Conservation (phyloP, 2,888 invertebrate genomes). For the Diaperis boleti region DNA sequence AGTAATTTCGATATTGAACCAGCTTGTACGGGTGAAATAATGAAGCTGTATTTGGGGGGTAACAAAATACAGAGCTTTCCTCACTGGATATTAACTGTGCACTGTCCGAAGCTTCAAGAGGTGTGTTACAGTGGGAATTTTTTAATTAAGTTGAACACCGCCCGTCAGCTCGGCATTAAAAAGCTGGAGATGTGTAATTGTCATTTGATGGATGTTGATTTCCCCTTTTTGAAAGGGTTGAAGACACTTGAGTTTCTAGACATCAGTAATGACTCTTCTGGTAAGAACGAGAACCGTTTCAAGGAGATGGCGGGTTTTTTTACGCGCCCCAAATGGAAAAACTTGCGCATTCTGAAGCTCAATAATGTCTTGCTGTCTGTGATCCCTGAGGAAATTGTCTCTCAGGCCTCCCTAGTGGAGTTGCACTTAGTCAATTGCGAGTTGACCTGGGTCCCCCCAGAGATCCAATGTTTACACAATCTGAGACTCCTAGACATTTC, state of each 20-base stretch:
- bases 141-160: not conserved
- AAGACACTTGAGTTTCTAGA: slow-evolving; percentile 26
- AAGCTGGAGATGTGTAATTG: slow-evolving; percentile 20
- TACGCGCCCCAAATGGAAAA: slow-evolving; percentile 4
- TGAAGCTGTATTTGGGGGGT: slow-evolving; percentile 17
- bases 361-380: slow-evolving; percentile 25
- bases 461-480: slow-evolving; percentile 29
- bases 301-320: slow-evolving; percentile 24
- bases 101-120: slow-evolving; percentile 12
- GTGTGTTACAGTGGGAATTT: slow-evolving; percentile 25
- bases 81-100: slow-evolving; percentile 27
- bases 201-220: slow-evolving; percentile 23
- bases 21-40: slow-evolving; percentile 27
- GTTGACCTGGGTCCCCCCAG: slow-evolving; percentile 24
- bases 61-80: slow-evolving; percentile 36
- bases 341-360: slow-evolving; percentile 23
- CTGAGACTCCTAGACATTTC: slow-evolving; percentile 27
- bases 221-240: slow-evolving; percentile 15
- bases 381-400: slow-evolving; percentile 25
- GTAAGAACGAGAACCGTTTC: slow-evolving; percentile 13
- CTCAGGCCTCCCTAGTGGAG: slow-evolving; percentile 12
- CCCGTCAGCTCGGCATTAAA: slow-evolving; percentile 4
- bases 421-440: slow-evolving; percentile 26
- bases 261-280: slow-evolving; percentile 15
- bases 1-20: slow-evolving; percentile 35